Evolutionary conservation across 2,113 vertebrate genomes (phyloP).

Genomic region (human (Homo sapiens)): GRCh38 chr3:106293501-106294000

Average conservation of each 20-base stretch:
- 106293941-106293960: not conserved
- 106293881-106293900: not conserved
- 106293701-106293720: not conserved
- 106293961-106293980: conserved; percentile 10
- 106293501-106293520: not conserved
- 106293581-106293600: not conserved
- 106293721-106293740: not conserved
- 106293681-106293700: not conserved
- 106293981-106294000: not conserved
- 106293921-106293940: conserved; percentile 10
- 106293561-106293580: conserved; percentile 1
- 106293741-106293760: not conserved
- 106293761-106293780: not conserved
- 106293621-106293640: not conserved
- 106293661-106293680: not conserved
- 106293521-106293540: not conserved
- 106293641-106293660: not conserved
- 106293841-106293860: not conserved
- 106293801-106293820: not conserved
- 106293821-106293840: not conserved
- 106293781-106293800: not conserved
- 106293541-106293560: not conserved
- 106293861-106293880: not conserved
- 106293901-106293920: not conserved
- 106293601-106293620: not conserved